Conservation (phyloP, 2,797 vertebrate species). For the Amazona finschi region DNA sequence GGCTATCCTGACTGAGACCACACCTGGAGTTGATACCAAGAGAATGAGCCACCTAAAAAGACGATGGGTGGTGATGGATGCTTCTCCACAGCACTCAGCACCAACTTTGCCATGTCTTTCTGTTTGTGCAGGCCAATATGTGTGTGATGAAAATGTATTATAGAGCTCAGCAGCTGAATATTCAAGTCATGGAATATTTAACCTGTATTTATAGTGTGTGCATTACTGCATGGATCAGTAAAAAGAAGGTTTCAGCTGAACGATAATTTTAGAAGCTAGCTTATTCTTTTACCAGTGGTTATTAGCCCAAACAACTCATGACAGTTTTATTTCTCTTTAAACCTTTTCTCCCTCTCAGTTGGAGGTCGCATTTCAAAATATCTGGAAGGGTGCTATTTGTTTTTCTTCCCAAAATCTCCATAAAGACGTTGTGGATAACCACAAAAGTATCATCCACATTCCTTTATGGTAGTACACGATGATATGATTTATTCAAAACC, state of each 20-base stretch:
- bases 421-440: constrained; percentile 49
- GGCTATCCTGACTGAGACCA: neutral
- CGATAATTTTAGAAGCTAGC: constrained; percentile 29
- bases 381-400: constrained; percentile 30
- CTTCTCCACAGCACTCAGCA: fast-evolving
- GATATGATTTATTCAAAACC: constrained; percentile 13
- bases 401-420: constrained; percentile 55
- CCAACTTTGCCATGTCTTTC: neutral
- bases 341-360: constrained; percentile 4
- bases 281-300: neutral
- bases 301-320: constrained; percentile 25
- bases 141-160: neutral
- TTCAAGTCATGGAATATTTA: neutral
- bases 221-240: neutral
- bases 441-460: neutral
- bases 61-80: neutral
- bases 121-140: neutral
- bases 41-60: neutral
- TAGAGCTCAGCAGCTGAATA: neutral
- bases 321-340: constrained; percentile 32
- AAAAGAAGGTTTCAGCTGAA: neutral
- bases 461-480: constrained; percentile 1
- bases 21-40: neutral
- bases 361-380: constrained; percentile 56
- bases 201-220: neutral